These are phyloP conservation scores for Hyla sarda DNA, from an alignment of 2,113 vertebrate species.

Conservation along the genomic window DNA sequence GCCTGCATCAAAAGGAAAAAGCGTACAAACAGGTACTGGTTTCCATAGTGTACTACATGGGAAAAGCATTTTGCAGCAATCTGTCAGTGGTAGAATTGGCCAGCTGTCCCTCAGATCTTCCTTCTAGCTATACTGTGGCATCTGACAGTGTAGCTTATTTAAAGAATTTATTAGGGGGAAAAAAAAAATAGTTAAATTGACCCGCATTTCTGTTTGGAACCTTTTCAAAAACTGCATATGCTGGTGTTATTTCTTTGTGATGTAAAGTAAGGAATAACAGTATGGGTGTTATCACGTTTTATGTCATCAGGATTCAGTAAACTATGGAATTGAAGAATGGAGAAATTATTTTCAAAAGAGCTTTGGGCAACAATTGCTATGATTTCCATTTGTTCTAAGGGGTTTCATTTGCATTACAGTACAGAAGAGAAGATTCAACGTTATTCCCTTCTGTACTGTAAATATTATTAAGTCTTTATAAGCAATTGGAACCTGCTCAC, in stretches of 20 bases:
- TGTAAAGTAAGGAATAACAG: slow-evolving; percentile 36
- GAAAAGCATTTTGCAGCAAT: slow-evolving; percentile 28
- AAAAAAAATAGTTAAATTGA: slow-evolving; percentile 26
- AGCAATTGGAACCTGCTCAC: not conserved
- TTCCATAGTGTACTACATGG: slow-evolving; percentile 23
- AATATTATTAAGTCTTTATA: not conserved
- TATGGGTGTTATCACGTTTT: slow-evolving; percentile 39
- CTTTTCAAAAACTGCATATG: slow-evolving; percentile 41
- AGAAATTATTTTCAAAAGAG: slow-evolving; percentile 6
- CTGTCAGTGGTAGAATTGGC: slow-evolving; percentile 29
- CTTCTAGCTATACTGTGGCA: slow-evolving; percentile 21
- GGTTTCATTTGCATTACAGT: not conserved
- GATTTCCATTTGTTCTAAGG: not conserved
- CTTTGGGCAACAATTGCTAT: not conserved
- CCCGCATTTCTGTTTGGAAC: slow-evolving; percentile 15
- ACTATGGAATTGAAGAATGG: not conserved
- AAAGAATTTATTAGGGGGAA: slow-evolving; percentile 23
- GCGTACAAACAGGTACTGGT: slow-evolving; percentile 49
- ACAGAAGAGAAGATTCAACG: not conserved
- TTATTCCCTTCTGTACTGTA: not conserved
- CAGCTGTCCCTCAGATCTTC: slow-evolving; percentile 55
- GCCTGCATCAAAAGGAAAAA: slow-evolving; percentile 34
- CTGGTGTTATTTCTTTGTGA: slow-evolving; percentile 50
- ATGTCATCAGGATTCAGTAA: not conserved
- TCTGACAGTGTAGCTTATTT: slow-evolving; percentile 48